Base-by-base conservation (phyloP, 2,113 vertebrate species). In the Alligator mississippiensis region DNA sequence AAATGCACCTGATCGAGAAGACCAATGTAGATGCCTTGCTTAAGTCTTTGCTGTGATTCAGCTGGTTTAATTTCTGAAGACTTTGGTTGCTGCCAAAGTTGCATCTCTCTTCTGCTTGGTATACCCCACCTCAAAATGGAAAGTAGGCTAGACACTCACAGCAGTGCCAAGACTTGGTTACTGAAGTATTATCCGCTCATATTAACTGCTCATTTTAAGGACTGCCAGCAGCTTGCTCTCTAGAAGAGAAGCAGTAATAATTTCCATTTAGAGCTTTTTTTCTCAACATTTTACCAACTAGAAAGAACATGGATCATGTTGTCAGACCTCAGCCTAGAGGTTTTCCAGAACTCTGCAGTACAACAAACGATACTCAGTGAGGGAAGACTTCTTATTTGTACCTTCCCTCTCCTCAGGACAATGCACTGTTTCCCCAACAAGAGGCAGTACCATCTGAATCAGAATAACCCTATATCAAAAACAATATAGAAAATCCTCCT, bases 211-310 rank as follows among this genome's bases (percentile, higher is more conserved):
- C 61, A 5, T 4, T 47, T 47, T 64, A 76, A 93, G 88, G 86
- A 12, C 0, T 6, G 11, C 82, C 87, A 80, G 34, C 80, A 77
- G 64, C 85, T 94, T 57, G 38, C 70, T 90, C 82, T 57, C 59
- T 64, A 70, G 80, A 75, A 74, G 21, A 47, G 12, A 74, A 74
- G 34, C 70, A 38, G 21, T 11, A n/a, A 66, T 77, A 62, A 94
- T 80, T 87, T 24, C 82, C 89, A 21, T 92, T 75, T 58, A 84
- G 75, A 95, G 94, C 47, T 58, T 82, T 47, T 47, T 47, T 47
- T 38, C 18, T 30, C 91, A 85, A 84, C 84, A 77, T 93, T 79
- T 76, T 66, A 90, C 77, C 94, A 92, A 94, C 77, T n/a, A 75
- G 1, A 1, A 90, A 27, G 80, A 93, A 90, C 82, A 85, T 38